Base-by-base conservation (phyloP, 1,140 invertebrate species). In the Drosophila seguyi region DNA sequence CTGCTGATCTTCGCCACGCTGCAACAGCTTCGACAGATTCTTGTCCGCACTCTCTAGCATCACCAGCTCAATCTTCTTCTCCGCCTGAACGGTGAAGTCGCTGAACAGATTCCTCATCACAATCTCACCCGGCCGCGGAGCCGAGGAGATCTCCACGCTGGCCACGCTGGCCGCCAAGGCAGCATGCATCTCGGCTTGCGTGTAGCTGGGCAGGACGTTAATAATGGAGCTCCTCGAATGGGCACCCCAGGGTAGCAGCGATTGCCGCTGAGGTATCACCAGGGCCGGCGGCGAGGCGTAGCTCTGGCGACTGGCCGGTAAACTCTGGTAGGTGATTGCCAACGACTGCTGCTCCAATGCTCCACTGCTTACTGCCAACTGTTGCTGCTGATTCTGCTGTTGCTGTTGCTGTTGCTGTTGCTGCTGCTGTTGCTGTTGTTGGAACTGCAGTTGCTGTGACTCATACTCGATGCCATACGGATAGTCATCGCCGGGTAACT, bases 41-140 rank as follows among this genome's bases (percentile, higher is more conserved):
- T 97, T 97, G 91, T 99, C 97, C 90, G 96, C 94, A 75, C 96
- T 95, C 93, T 99, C 98, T 61, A 96, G 94, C 95, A 99, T 97
- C 8, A 99, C 97, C 79, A 95, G 94, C 92, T 99, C 98, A 93
- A 99, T 99, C 93, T 99, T 99, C 90, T 96, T 97, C 81, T 99
- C 98, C 4, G 97, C 97, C 84, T 98, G 96, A 0, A 96, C 93
- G 4, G 98, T 98, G 88, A 99, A 99, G 92, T 99, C 98, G 3
- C 97, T 95, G 92, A 99, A 99, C 0, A 99, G 94, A 38, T 96
- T 97, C 48, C 97, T 94, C 96, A 99, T 98, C 2, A 99, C 97
- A 94, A 97, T 99, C 93, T 99, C 98, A 20, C 98, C 98, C 0
- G 98, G 97, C 62, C 96, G 93, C 16, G 74, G 81, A 27, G 77